phyloP scores from a whole-genome alignment of 2,888 invertebrate genomes.

The Dynastes grantii region DNA sequence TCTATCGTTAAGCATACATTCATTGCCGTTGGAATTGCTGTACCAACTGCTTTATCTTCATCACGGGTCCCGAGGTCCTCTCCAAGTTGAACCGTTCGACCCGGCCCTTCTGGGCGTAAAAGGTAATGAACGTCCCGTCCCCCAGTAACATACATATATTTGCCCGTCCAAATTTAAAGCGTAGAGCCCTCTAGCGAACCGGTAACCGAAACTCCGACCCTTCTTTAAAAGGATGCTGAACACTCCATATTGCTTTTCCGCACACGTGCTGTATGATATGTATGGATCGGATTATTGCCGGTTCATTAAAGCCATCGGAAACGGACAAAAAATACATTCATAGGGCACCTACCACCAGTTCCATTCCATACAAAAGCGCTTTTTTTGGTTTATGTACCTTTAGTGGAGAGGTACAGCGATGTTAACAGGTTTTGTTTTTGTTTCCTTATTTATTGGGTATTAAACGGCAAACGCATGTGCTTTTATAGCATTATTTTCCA shows the following conservation, averaged over 20 bases:
- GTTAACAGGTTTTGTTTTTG: too few relatives aligned
- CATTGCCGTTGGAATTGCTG: background rate
- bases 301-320: background rate
- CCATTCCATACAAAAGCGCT: too few relatives aligned
- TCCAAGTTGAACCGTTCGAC: background rate
- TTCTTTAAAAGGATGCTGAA: background rate
- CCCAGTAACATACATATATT: background rate
- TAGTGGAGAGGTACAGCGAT: too few relatives aligned
- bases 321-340: background rate
- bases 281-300: conserved; percentile 1
- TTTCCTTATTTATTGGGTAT: too few relatives aligned
- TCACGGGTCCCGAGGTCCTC: background rate
- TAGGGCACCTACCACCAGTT: background rate
- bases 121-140: conserved; percentile 7
- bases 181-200: background rate
- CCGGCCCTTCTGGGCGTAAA: background rate
- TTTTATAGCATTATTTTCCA: too few relatives aligned
- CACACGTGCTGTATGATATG: background rate
- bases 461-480: too few relatives aligned
- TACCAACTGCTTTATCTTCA: conserved; percentile 23
- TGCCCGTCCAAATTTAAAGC: conserved; percentile 22
- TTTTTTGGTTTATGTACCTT: too few relatives aligned
- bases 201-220: background rate
- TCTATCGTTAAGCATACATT: conserved; percentile 4
- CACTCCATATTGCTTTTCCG: background rate